These are phyloP conservation scores for Barypeithes pellucidus DNA, from an alignment of 2,888 invertebrate genomes.

Conservation along the genomic window DNA sequence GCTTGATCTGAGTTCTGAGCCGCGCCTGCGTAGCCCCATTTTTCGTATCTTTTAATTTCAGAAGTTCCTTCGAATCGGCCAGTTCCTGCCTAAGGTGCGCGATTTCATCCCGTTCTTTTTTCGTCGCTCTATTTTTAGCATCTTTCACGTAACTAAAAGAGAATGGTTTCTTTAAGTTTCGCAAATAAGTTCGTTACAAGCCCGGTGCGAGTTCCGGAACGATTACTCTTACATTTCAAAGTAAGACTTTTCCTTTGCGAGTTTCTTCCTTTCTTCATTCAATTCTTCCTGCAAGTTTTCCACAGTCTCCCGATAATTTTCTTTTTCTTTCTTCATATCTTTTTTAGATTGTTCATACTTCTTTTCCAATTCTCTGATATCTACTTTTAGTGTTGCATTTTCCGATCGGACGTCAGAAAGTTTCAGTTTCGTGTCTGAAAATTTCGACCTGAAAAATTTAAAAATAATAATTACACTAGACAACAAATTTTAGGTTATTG, in stretches of 20 bases:
- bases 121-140: conserved; percentile 77
- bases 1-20: conserved; percentile 82
- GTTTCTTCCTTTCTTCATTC: conserved; percentile 76
- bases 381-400: conserved; percentile 62
- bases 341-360: conserved; percentile 72
- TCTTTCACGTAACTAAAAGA: conserved; percentile 75
- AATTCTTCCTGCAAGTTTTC: conserved; percentile 76
- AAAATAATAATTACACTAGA: too few relatives aligned
- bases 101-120: conserved; percentile 82
- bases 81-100: conserved; percentile 78
- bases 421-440: conserved; percentile 25
- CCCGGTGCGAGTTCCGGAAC: too few relatives aligned
- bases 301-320: conserved; percentile 78
- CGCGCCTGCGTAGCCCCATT: conserved; percentile 82
- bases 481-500: too few relatives aligned
- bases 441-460: conserved; percentile 32
- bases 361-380: conserved; percentile 72
- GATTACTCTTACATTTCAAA: conserved; percentile 65
- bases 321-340: conserved; percentile 71
- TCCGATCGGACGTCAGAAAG: conserved; percentile 19
- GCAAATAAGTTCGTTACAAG: too few relatives aligned
- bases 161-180: too few relatives aligned
- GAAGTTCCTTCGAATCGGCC: conserved; percentile 77
- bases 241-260: conserved; percentile 76
- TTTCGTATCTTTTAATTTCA: conserved; percentile 82